Conservation (phyloP, 2,888 invertebrate species). For the Ophion ellenae region DNA sequence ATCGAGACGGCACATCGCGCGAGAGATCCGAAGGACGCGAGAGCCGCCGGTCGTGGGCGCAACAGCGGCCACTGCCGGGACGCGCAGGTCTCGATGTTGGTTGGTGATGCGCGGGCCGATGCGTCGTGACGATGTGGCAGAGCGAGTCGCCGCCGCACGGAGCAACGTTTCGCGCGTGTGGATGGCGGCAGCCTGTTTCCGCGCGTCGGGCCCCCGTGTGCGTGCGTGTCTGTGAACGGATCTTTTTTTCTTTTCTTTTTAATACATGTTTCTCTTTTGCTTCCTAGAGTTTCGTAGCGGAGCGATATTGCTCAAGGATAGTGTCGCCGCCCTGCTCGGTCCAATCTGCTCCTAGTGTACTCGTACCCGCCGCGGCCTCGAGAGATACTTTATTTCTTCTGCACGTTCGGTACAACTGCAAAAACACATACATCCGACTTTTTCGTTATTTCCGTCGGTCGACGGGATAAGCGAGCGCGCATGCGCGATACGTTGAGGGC, state of each 20-base stretch:
- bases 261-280: not conserved
- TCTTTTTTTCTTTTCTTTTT: not conserved
- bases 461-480: not conserved
- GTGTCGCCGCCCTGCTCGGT: conserved; percentile 24
- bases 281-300: conserved; percentile 16
- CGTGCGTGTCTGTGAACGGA: not conserved
- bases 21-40: not conserved
- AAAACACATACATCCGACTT: conserved; percentile 69
- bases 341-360: conserved; percentile 43
- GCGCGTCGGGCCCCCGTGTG: conserved; percentile 5
- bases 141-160: not conserved
- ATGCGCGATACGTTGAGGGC: not conserved
- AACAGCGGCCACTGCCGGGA: not conserved
- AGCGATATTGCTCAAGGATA: conserved; percentile 4
- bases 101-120: not conserved
- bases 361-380: conserved; percentile 44
- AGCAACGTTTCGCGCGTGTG: not conserved
- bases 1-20: not conserved
- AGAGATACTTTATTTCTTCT: conserved; percentile 73
- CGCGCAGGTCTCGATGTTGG: conserved; percentile 1
- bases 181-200: not conserved
- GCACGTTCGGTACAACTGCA: conserved; percentile 78
- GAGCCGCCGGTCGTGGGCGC: not conserved
- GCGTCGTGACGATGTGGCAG: not conserved
- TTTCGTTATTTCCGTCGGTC: conserved; percentile 47